Evolutionary conservation across 2,888 invertebrate species (phyloP).

Genomic region (Spodoptera picta): DNA sequence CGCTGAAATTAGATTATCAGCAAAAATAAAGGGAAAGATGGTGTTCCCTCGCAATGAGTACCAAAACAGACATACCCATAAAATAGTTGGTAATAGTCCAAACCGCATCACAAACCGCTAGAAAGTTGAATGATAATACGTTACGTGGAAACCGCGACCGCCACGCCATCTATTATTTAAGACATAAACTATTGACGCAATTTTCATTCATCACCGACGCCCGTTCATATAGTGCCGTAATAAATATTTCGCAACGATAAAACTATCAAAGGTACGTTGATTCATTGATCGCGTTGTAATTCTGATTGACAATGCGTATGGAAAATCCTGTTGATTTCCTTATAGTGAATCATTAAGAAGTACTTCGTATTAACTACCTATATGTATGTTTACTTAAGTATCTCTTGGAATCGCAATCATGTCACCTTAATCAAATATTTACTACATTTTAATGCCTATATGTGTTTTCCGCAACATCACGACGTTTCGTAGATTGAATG

Average conservation of each 20-base stretch:
- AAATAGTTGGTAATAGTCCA: too few species aligned
- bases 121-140: conserved; percentile 9
- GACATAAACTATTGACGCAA: conserved; percentile 37
- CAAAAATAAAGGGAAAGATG: too few species aligned
- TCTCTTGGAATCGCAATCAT: too few species aligned
- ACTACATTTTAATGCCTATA: too few species aligned
- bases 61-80: too few species aligned
- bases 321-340: conserved; percentile 35
- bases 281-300: conserved; percentile 42
- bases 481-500: too few species aligned
- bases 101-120: neutral
- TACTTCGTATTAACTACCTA: conserved; percentile 12
- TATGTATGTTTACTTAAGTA: too few species aligned
- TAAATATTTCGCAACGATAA: conserved; percentile 51
- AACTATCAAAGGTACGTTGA: conserved; percentile 43
- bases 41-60: too few species aligned
- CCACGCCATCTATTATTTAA: conserved; percentile 39
- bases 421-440: too few species aligned
- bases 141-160: conserved; percentile 22
- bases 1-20: too few species aligned
- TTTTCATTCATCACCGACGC: conserved; percentile 47
- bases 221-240: conserved; percentile 41
- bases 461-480: too few species aligned
- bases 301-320: conserved; percentile 35
- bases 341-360: conserved; percentile 31